Evolutionary conservation across 92 coral and sea anemone genomes (phyloP), one percentile per base, ranked within the genome.

Genomic region (Plumapathes pennacea): DNA sequence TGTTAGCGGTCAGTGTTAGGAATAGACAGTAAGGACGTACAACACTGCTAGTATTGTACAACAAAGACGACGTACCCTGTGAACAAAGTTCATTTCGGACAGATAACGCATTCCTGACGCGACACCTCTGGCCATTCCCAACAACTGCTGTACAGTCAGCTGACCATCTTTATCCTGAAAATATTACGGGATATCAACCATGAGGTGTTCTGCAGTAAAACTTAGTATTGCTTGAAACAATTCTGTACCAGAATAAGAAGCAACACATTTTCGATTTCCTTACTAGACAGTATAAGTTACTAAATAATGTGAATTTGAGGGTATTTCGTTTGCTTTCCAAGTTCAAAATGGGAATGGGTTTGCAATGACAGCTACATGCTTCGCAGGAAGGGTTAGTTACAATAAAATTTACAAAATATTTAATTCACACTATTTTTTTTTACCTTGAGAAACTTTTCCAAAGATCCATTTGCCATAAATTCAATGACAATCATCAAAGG

Each of bases 401-500:
- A n/a, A n/a, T n/a, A n/a, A n/a, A n/a, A n/a, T n/a, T n/a, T n/a
- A n/a, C n/a, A n/a, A n/a, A n/a, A n/a, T 34, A 8, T 34, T 8
- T 34, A 34, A n/a, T 34, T 34, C n/a, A 8, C 40, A n/a, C 40
- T 8, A 8, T 9, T 14, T 9, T 18, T 43, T 54, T 74, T 28
- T 55, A 86, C 97, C 90, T 71, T 86, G 15, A 90, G 89, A 42
- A 57, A 86, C 67, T 81, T 46, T 58, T 90, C 89, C 27, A 90
- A 80, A 3, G 97, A 90, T 0, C 97, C 97, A 19, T 90, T 90
- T 1, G 84, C 74, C 97, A 90, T 86, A 44, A 77, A 90, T 53
- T 90, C 97, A 0, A 85, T 78, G 10, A 90, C 86, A 64, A 90
- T 90, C 73, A 66, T 66, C 44, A 66, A 11, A 13, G 73, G 62